Evolutionary conservation across 2,888 invertebrate genomes (phyloP), one percentile per base, ranked within the genome.

Genomic region (Teinopalpus imperialis): DNA sequence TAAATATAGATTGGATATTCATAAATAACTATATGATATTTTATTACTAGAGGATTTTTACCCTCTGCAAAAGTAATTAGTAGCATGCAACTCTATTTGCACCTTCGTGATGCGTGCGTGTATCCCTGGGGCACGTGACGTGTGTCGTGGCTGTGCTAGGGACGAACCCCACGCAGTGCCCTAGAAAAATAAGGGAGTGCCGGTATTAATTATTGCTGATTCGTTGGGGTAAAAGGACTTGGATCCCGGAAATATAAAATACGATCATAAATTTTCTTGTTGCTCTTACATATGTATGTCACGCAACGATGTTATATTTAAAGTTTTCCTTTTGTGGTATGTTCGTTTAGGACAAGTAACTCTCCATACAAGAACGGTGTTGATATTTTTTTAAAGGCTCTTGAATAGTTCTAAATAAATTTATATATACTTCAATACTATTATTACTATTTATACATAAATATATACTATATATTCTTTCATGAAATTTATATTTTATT

Each of bases 171-270:
- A 56, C 61, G 61, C 56, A 57, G 57, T 49, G 49, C 62, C 41
- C 46, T 35, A 46, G 58, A 66, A 71, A 72, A 73, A 68, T 49
- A 53, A 75, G 79, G 85, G 85, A 68, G 82, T 72, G 79, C 63
- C 66, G 57, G 64, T 69, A 66, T 79, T 81, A 76, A 81, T 71
- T 77, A 80, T 74, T 66, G 54, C 53, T 79, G 69, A 77, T 54
- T 57, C 59, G 51, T 52, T 41, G 51, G 50, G 59, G 74, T 71
- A 70, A 53, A 60, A 67, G 9, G 9, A 39, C 8, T 40, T 24
- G 10, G 26, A 34, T 27, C 31, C n/a, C 12, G 27, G 61, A 61
- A 65, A 66, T 61, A 36, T 63, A 63, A 63, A 70, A 62, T 62
- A 48, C 49, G 50, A 48, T 53, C 59, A 62, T 63, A 67, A 66